These are phyloP conservation scores for Drosophila mimetica DNA, from an alignment of 2,888 invertebrate species.

Conservation along the genomic window DNA sequence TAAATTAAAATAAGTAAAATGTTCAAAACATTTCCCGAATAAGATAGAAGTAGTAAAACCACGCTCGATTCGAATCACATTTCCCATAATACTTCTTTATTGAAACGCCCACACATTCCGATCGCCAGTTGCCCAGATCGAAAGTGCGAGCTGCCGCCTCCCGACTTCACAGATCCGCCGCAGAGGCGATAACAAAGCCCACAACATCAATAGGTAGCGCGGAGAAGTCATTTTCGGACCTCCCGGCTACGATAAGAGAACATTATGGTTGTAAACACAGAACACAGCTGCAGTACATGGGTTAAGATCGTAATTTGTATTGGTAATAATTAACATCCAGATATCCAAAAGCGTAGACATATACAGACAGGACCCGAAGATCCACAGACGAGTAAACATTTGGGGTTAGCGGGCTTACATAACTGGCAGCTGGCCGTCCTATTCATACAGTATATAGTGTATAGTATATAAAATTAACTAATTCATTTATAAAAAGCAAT, in stretches of 20 bases:
- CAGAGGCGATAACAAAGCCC: conserved; percentile 15
- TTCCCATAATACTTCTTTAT: conserved; percentile 39
- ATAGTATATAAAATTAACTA: conserved; percentile 73
- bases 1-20: too few relatives aligned
- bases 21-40: too few relatives aligned
- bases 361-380: conserved; percentile 18
- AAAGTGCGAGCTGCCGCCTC: conserved; percentile 6
- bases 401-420: conserved; percentile 22
- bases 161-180: conserved; percentile 9
- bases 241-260: conserved; percentile 15
- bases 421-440: conserved; percentile 18
- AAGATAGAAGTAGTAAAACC: too few relatives aligned
- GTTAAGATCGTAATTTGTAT: conserved; percentile 28
- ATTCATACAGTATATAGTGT: conserved; percentile 25
- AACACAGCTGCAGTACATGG: conserved; percentile 8
- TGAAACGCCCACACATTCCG: conserved; percentile 24
- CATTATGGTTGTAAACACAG: not conserved
- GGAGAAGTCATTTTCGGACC: not conserved
- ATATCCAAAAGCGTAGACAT: conserved; percentile 35
- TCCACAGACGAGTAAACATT: conserved; percentile 17
- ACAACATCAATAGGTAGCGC: conserved; percentile 24
- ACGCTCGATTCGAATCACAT: conserved; percentile 6
- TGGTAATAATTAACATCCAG: conserved; percentile 34
- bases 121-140: conserved; percentile 4
- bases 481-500: conserved; percentile 73